Base-by-base conservation (phyloP, 2,113 vertebrate species). In the Apteryx owenii region DNA sequence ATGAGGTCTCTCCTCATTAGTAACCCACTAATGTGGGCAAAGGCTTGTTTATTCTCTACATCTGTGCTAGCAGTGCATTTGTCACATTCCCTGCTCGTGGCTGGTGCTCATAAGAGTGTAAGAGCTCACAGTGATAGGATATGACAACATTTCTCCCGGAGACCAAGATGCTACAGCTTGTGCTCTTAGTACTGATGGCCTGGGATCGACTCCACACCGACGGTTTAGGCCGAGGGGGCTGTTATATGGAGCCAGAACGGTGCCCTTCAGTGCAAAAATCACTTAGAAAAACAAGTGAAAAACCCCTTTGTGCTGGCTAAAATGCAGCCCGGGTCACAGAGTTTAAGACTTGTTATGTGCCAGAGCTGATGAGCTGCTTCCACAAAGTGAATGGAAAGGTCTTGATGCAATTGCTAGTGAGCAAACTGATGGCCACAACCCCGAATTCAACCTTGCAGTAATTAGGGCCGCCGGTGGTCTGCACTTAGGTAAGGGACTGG, bases 1-100 rank as follows among this genome's bases (percentile, higher is more conserved):
- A 85, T 72, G 93, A 91, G 93, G 84, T 64, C 70, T 96, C 89
- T 93, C 81, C 91, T 96, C 87, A 87, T 96, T 94, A 96, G 61
- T 56, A 89, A 61, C 31, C 73, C 81, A 79, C 20, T 22, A 87
- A 85, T 0, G 10, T 61, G 23, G 78, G 73, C 81, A 85, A 87
- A 81, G 81, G 2, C n/a, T 93, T 76, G 77, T 85, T 89, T 89
- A 60, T 75, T 84, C 86, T 25, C 61, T 66, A 40, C 70, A 68
- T 85, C 82, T 51, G 60, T 44, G 83, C 54, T 50, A 3, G 69
- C 17, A 2, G 65, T 13, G 66, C 66, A 9, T 84, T 89, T 54
- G 69, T 66, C 68, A 38, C 25, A 9, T 87, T 71, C 73, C 22
- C 88, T 66, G 94, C 90, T 94, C 1, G 0, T 83, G 92, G 80